Conservation (phyloP, 2,888 invertebrate species). For the Noctuana brunneofusca region DNA sequence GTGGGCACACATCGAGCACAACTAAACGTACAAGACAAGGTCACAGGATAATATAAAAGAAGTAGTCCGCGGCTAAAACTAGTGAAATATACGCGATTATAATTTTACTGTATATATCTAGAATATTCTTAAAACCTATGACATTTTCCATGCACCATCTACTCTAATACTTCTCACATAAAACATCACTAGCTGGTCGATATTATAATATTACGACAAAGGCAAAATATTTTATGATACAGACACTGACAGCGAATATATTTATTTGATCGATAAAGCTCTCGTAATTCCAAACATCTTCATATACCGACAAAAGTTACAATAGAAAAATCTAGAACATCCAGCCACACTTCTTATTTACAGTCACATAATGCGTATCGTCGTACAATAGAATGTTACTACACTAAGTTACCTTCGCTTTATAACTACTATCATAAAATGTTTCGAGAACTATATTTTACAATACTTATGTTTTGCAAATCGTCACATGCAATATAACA, state of each 20-base stretch:
- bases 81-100: constrained; percentile 29
- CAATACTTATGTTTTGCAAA: constrained; percentile 43
- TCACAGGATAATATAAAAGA: constrained; percentile 17
- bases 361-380: constrained; percentile 40
- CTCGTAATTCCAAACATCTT: constrained; percentile 54
- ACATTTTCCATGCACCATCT: constrained; percentile 60
- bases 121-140: constrained; percentile 44
- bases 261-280: constrained; percentile 56
- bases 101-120: constrained; percentile 28
- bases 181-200: constrained; percentile 38
- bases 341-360: constrained; percentile 50
- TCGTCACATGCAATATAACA: constrained; percentile 68
- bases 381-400: constrained; percentile 29
- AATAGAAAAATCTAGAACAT: constrained; percentile 49
- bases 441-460: constrained; percentile 46
- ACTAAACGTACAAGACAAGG: constrained; percentile 10
- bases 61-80: constrained; percentile 16
- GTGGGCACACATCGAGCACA: background rate
- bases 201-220: constrained; percentile 21
- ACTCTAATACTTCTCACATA: constrained; percentile 46
- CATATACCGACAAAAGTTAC: constrained; percentile 45
- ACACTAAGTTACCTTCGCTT: constrained; percentile 40
- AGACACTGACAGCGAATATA: constrained; percentile 39
- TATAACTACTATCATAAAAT: constrained; percentile 10
- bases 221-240: constrained; percentile 35